Evolutionary conservation across 2,797 vertebrate genomes (phyloP), one percentile per base, ranked within the genome.

Genomic region (Mus minutoides): DNA sequence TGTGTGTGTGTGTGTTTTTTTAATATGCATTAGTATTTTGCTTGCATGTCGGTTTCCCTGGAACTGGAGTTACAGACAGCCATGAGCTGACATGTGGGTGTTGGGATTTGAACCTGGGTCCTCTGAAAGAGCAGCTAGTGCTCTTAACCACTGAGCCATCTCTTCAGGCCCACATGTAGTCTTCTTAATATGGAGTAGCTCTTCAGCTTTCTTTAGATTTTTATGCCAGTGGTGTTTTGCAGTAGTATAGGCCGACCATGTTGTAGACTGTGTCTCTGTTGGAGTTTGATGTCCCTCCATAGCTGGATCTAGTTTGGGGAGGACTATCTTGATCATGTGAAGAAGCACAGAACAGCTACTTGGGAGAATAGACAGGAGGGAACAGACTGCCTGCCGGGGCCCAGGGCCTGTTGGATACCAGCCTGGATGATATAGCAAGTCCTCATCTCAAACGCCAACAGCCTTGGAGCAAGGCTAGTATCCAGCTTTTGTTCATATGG

Each of bases 171-270:
- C 64, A 67, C 64, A 40, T 90, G 85, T 58, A 60, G 21, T 94
- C 90, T 60, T 62, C 69, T 90, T 90, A 71, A 69, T 91, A 22
- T 73, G 62, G 7, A 93, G 71, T 7, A 26, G 16, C 67, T 83
- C 49, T 85, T 88, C n/a, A 13, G n/a, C 76, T 89, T 94, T 83
- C 77, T 83, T 90, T 94, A 37, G 13, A 21, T 78, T 96, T 96
- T 97, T 52, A 52, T 52, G 46, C 90, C 34, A 77, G 26, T 52
- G 62, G 49, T 21, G 26, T 84, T 95, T 94, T 79, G 77, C 10
- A 75, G 58, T 77, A 60, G 73, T 73, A 52, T 22, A 87, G 56
- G 82, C 31, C 69, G 58, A 43, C 43, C 54, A 24, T 79, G 87
- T 62, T 93, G 56, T 83, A 80, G 49, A 71, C 60, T 37, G 40